Evolutionary conservation across 2,888 invertebrate genomes (phyloP), one percentile per base, ranked within the genome.

Genomic region (Carpatolechia fugitivella): DNA sequence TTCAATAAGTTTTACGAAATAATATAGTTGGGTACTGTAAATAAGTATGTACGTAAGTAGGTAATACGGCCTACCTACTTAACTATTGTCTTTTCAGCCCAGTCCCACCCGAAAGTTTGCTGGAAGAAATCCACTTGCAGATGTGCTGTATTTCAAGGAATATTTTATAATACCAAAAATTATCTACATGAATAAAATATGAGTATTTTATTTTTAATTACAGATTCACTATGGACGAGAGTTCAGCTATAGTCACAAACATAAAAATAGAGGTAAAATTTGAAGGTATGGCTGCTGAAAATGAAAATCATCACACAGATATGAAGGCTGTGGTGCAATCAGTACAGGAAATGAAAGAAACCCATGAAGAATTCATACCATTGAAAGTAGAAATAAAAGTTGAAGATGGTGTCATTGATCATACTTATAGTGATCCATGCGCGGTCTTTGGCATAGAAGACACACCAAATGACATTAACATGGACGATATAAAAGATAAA

Each of bases 401-500:
- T 10, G 56, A 56, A 52, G 52, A 41, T 11, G 18, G 36, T 0
- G 18, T 20, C 5, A 54, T 14, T 20, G 44, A 35, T 7, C 30
- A 47, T 13, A 46, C 29, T 11, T n/a, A 46, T 7, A 16, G 14
- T 14, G 52, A 30, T 30, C 40, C n/a, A 20, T n/a, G 6, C 3
- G n/a, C 24, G n/a, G n/a, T 20, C 3, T 7, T 24, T 14, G 11
- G 8, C 0, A 13, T 11, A 14, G 1, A 24, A 18, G 29, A 38
- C 1, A 20, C 31, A 8, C 2, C 10, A 7, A 6, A 5, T 24
- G n/a, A 24, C n/a, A 13, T 50, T 7, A 35, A 30, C 24, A 52
- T 52, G 38, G 13, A 60, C 0, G 58, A 64, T 16, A 54, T 67
- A 0, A 54, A 54, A 11, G 71, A 67, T n/a, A 72, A 65, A 58